A percentile compares a stretch with the other conserved stretches of the same genome.
phyloP scores from a whole-genome alignment of 2,888 invertebrate genomes.

The Hypena proboscidalis region DNA sequence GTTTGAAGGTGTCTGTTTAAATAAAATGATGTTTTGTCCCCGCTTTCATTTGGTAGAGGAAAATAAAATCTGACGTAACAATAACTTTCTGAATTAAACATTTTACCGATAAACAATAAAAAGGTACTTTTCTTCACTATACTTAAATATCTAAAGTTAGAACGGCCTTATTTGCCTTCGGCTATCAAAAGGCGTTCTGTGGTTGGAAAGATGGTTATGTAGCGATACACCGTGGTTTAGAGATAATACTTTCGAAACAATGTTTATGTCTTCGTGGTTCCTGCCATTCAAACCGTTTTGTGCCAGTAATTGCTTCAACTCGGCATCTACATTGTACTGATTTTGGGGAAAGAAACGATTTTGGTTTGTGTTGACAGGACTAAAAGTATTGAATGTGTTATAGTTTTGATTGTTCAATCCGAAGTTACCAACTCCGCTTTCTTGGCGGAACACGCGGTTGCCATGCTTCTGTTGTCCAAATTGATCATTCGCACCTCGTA shows the following conservation, averaged over 20 bases:
- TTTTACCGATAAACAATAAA: constrained; percentile 7
- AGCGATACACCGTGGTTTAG: constrained; percentile 90
- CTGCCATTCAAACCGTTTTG: constrained; percentile 88
- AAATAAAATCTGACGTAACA: not conserved
- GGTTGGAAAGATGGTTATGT: constrained; percentile 71
- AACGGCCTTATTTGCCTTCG: constrained; percentile 64
- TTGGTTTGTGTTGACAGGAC: constrained; percentile 59
- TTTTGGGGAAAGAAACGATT: constrained; percentile 72
- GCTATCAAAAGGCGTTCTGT: constrained; percentile 74
- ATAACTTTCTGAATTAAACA: constrained; percentile 13
- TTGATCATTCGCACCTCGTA: constrained; percentile 58
- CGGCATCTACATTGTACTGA: constrained; percentile 75
- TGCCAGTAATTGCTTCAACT: constrained; percentile 87
- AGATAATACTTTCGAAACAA: constrained; percentile 92
- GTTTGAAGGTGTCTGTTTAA: constrained; percentile 6
- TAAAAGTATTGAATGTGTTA: constrained; percentile 71
- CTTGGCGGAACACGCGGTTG: constrained; percentile 83
- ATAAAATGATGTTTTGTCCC: constrained; percentile 2
- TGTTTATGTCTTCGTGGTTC: constrained; percentile 90
- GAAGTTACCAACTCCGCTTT: constrained; percentile 87
- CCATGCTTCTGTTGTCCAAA: constrained; percentile 66
- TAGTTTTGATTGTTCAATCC: constrained; percentile 81
- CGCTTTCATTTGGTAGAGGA: constrained; percentile 13
- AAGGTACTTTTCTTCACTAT: constrained; percentile 19
- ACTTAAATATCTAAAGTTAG: not conserved